These are phyloP conservation scores for Tiliqua scincoides DNA, from an alignment of 2,113 vertebrate genomes.

Conservation along the genomic window DNA sequence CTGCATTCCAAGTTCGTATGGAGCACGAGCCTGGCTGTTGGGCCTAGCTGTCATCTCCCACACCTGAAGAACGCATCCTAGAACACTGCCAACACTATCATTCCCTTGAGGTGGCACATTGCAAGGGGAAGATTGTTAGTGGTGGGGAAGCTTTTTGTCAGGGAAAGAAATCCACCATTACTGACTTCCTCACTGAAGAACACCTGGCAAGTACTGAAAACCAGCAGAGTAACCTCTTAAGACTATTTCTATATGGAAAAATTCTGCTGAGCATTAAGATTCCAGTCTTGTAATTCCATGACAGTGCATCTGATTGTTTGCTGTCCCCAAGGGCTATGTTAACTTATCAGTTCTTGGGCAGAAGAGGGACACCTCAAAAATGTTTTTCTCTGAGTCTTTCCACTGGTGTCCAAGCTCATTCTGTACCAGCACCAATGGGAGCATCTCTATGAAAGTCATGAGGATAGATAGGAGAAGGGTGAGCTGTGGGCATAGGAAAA, in stretches of 20 bases:
- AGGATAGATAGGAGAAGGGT: not conserved
- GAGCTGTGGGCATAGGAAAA: slow-evolving; percentile 61
- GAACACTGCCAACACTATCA: not conserved
- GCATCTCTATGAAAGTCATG: not conserved
- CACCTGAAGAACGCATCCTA: not conserved
- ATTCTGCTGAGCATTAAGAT: not conserved
- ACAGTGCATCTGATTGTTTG: not conserved
- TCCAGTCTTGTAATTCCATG: not conserved
- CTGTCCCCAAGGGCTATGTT: not conserved
- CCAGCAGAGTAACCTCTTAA: not conserved
- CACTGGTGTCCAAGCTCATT: slow-evolving; percentile 36
- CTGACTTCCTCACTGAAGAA: not conserved
- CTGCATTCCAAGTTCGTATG: not conserved
- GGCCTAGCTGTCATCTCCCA: not conserved
- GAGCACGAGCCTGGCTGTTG: not conserved
- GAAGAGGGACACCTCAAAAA: slow-evolving; percentile 36
- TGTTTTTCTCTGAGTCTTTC: slow-evolving; percentile 31
- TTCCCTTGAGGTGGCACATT: not conserved
- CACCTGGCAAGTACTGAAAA: not conserved
- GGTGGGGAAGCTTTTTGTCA: not conserved
- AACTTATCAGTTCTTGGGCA: not conserved
- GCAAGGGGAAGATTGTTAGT: too few species aligned
- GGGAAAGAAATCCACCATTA: too few species aligned
- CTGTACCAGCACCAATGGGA: slow-evolving; percentile 29
- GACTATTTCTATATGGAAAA: not conserved